A percentile compares a stretch with the other conserved stretches of the same genome.
Evolutionary conservation across 2,888 invertebrate species (phyloP).

Genomic region (Melanotus villosus): DNA sequence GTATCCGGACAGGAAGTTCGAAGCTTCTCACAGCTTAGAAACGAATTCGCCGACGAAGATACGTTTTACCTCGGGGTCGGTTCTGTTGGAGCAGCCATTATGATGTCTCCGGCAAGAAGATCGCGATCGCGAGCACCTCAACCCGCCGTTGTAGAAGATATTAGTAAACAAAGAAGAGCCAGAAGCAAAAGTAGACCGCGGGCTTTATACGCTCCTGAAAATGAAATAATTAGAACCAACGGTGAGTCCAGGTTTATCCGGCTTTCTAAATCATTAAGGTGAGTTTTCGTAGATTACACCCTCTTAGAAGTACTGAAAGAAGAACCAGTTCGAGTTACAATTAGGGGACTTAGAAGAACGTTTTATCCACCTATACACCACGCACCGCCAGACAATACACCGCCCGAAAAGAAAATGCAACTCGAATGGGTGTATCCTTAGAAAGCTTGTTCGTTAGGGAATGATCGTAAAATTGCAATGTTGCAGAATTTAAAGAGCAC

Average conservation of each 20-base stretch:
- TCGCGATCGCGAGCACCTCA: slow-evolving; percentile 76
- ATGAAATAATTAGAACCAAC: slow-evolving; percentile 83
- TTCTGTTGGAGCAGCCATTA: slow-evolving; percentile 68
- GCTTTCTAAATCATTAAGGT: neutral
- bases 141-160: slow-evolving; percentile 71
- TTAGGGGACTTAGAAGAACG: slow-evolving; percentile 85
- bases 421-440: slow-evolving; percentile 94
- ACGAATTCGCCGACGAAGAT: slow-evolving; percentile 93
- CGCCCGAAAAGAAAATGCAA: slow-evolving; percentile 89
- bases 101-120: slow-evolving; percentile 77
- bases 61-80: slow-evolving; percentile 87
- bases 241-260: slow-evolving; percentile 68
- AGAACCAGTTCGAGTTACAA: slow-evolving; percentile 87
- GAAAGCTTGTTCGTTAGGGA: neutral
- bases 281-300: slow-evolving; percentile 78
- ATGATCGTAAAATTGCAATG: neutral
- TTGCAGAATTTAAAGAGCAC: neutral
- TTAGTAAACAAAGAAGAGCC: slow-evolving; percentile 75
- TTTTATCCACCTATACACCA: slow-evolving; percentile 91
- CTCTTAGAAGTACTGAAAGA: slow-evolving; percentile 88
- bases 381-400: slow-evolving; percentile 86
- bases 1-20: slow-evolving; percentile 93
- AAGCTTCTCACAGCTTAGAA: slow-evolving; percentile 93
- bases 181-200: slow-evolving; percentile 89
- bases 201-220: slow-evolving; percentile 87